phyloP scores from a whole-genome alignment of 2,888 invertebrate genomes.

The Papilio elwesi region DNA sequence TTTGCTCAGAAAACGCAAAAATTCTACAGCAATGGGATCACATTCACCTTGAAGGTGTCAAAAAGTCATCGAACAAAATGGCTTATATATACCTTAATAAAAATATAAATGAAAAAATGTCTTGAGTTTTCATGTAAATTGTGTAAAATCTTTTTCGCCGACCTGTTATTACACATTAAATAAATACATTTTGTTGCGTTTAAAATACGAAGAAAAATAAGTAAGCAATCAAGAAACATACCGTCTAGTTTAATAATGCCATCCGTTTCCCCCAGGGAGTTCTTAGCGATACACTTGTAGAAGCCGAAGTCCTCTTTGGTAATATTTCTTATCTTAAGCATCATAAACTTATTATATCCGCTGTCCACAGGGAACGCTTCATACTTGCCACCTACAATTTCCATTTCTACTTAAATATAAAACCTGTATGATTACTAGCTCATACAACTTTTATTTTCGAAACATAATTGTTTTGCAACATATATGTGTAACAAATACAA shows the following conservation, averaged over 20 bases:
- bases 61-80: too few relatives aligned
- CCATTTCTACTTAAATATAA: slow-evolving; percentile 86
- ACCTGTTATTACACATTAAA: too few relatives aligned
- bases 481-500: too few relatives aligned
- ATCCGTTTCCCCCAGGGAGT: slow-evolving; percentile 95
- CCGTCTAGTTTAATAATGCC: slow-evolving; percentile 95
- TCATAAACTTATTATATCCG: slow-evolving; percentile 96
- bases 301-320: slow-evolving; percentile 93
- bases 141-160: too few relatives aligned
- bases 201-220: background rate
- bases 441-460: slow-evolving; percentile 14
- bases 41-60: too few relatives aligned
- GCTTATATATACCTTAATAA: too few relatives aligned
- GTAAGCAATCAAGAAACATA: slow-evolving; percentile 68
- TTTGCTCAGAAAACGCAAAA: too few relatives aligned
- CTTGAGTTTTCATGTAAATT: too few relatives aligned
- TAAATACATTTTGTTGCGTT: too few relatives aligned
- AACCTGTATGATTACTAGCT: slow-evolving; percentile 58
- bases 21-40: too few relatives aligned
- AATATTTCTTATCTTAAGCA: slow-evolving; percentile 93
- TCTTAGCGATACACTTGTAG: slow-evolving; percentile 96
- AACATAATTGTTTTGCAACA: too few relatives aligned
- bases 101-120: too few relatives aligned
- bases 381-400: slow-evolving; percentile 94
- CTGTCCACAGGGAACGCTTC: slow-evolving; percentile 94